Conservation (phyloP, 2,888 invertebrate species). For the Leucania comma region DNA sequence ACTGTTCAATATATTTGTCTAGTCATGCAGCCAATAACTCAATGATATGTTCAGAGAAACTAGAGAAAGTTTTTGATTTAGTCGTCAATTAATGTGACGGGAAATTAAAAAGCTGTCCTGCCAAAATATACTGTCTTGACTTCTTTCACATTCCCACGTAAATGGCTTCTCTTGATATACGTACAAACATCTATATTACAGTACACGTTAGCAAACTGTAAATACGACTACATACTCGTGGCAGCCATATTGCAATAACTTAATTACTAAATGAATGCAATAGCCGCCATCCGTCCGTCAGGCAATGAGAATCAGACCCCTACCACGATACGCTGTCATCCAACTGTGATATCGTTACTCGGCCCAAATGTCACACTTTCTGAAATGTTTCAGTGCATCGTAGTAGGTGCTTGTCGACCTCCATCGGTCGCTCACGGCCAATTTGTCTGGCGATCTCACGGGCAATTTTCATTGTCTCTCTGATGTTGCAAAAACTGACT, state of each 20-base stretch:
- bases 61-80: constrained; percentile 32
- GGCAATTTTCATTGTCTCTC: constrained; percentile 78
- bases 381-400: constrained; percentile 48
- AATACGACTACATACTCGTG: constrained; percentile 42
- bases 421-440: constrained; percentile 81
- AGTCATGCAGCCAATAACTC: constrained; percentile 4
- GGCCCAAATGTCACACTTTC: constrained; percentile 26
- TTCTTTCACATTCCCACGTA: constrained; percentile 25
- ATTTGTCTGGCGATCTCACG: constrained; percentile 80
- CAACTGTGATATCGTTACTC: constrained; percentile 21
- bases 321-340: constrained; percentile 53
- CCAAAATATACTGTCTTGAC: constrained; percentile 17
- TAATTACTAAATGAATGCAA: constrained; percentile 65
- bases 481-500: constrained; percentile 77
- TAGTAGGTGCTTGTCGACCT: constrained; percentile 78
- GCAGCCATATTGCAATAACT: constrained; percentile 58
- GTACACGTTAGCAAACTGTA: constrained; percentile 47
- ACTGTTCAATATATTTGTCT: background rate
- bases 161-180: background rate
- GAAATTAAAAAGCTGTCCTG: constrained; percentile 27
- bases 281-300: constrained; percentile 51
- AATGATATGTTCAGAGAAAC: constrained; percentile 23
- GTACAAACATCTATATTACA: constrained; percentile 7
- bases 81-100: constrained; percentile 11
- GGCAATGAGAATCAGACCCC: constrained; percentile 53